Conservation (phyloP, 2,888 invertebrate genomes). For the Drosophila imparisetae region DNA sequence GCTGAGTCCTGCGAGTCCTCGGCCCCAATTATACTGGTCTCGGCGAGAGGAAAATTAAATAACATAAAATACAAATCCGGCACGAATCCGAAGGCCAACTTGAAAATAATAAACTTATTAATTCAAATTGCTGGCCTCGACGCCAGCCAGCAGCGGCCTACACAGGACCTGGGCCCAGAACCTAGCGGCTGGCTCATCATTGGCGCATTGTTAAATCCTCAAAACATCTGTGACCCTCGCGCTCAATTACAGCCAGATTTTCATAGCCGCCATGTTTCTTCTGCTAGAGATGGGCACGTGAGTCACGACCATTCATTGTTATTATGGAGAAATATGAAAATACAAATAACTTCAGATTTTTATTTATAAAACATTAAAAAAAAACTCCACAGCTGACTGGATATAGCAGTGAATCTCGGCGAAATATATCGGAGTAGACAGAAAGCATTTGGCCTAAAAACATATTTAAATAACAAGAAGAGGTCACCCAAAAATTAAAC, state of each 20-base stretch:
- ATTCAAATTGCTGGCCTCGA: constrained; percentile 58
- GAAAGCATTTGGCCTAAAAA: background rate
- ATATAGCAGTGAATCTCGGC: background rate
- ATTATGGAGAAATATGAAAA: background rate
- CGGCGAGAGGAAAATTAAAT: constrained; percentile 61
- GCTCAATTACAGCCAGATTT: constrained; percentile 63
- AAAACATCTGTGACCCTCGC: constrained; percentile 60
- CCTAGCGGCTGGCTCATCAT: constrained; percentile 53
- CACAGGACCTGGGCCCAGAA: constrained; percentile 16
- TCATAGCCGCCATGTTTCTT: constrained; percentile 4
- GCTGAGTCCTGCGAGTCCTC: constrained; percentile 50
- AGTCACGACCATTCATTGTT: background rate
- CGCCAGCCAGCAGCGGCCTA: constrained; percentile 45
- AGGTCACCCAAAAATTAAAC: background rate
- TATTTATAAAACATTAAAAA: background rate
- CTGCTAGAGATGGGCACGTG: constrained; percentile 20
- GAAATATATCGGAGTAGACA: too few species aligned
- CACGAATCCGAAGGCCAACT: constrained; percentile 54
- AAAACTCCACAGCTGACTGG: background rate
- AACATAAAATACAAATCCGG: constrained; percentile 73
- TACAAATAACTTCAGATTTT: background rate
- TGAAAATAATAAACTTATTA: constrained; percentile 75
- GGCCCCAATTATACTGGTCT: constrained; percentile 20
- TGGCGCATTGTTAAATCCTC: constrained; percentile 67
- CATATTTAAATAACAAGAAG: background rate